A percentile compares a stretch with the other conserved stretches of the same genome.
These are phyloP conservation scores for Hippolais icterina DNA, from an alignment of 2,113 vertebrate genomes.

Conservation along the genomic window DNA sequence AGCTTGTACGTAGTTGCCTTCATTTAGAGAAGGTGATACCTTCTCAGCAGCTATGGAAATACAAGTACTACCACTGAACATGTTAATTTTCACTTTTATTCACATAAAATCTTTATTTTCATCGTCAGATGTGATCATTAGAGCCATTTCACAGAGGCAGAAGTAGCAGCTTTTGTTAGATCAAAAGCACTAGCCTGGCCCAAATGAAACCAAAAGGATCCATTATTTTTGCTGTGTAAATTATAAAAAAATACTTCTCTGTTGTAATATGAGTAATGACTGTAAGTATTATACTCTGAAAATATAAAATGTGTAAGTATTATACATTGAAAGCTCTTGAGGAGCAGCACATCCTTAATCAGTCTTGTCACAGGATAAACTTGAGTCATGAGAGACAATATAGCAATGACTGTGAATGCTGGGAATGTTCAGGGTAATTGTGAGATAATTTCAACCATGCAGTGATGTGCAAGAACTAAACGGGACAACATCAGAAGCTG, in stretches of 20 bases:
- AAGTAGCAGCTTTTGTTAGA: background rate
- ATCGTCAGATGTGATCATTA: background rate
- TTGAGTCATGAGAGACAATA: background rate
- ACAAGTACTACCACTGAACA: background rate
- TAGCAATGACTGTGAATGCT: fast-evolving
- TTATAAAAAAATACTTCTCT: background rate
- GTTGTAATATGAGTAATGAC: background rate
- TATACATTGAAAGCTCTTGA: background rate
- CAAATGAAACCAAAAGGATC: background rate
- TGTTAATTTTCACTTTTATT: background rate
- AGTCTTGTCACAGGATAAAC: background rate
- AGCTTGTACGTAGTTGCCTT: background rate
- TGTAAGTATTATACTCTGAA: background rate
- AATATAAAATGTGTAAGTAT: background rate
- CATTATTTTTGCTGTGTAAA: background rate
- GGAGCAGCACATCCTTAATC: background rate
- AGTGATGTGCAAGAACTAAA: background rate
- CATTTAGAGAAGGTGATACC: background rate
- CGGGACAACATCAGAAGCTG: background rate
- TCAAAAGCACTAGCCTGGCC: background rate
- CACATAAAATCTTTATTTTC: background rate
- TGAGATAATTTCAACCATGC: fast-evolving
- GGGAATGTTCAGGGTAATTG: background rate
- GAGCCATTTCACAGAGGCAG: background rate
- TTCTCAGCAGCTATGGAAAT: background rate